These are phyloP conservation scores for Thereva unica DNA, from an alignment of 2,888 invertebrate species.

Conservation along the genomic window DNA sequence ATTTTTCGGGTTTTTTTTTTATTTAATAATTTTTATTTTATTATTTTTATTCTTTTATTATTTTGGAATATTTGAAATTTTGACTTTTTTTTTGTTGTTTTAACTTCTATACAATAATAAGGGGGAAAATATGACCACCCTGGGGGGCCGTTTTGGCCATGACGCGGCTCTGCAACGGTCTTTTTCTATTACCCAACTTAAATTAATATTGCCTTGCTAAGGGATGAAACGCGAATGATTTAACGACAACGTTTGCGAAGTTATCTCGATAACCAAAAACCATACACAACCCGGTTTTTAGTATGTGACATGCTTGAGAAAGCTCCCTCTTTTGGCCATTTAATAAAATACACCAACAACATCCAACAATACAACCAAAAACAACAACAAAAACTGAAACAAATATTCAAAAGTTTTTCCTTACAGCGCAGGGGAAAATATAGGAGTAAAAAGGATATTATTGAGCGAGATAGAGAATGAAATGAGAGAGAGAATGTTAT, in stretches of 20 bases:
- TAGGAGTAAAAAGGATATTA: no score
- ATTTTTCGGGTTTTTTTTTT: no score
- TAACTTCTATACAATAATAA: slow-evolving; percentile 43
- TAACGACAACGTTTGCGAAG: slow-evolving; percentile 41
- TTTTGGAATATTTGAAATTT: slow-evolving; percentile 19
- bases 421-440: no score
- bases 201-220: slow-evolving; percentile 46
- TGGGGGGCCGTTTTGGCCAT: slow-evolving; percentile 47
- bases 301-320: slow-evolving; percentile 29
- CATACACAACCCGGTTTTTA: slow-evolving; percentile 5
- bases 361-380: no score
- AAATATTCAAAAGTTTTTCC: no score
- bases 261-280: slow-evolving; percentile 37
- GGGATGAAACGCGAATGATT: slow-evolving; percentile 49
- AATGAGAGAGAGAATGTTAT: no score
- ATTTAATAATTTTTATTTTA: slow-evolving; percentile 7
- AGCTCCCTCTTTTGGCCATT: background rate
- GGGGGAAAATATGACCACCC: slow-evolving; percentile 46
- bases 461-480: no score
- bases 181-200: slow-evolving; percentile 37
- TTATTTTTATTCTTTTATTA: background rate
- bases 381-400: no score
- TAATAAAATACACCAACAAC: no score
- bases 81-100: no score
- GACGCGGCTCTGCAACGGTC: slow-evolving; percentile 46